phyloP scores from a whole-genome alignment of 2,888 invertebrate genomes.

The Drosophila pseudotalamancana region DNA sequence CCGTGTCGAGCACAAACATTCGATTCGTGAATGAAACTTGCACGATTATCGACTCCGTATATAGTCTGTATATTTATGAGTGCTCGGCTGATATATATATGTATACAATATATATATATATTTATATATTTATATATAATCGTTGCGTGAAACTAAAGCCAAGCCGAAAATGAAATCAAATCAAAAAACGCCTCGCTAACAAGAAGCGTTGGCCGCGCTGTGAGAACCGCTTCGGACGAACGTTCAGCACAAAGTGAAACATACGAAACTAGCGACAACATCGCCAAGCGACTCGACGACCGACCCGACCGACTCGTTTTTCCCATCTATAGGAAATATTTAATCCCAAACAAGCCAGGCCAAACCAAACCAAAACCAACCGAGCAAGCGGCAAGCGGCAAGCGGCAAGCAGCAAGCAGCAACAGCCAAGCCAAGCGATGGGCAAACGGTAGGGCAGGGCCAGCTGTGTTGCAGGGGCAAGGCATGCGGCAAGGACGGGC shows the following conservation, averaged over 20 bases:
- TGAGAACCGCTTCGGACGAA: slow-evolving; percentile 70
- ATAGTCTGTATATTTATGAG: slow-evolving; percentile 13
- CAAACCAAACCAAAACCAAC: slow-evolving; percentile 63
- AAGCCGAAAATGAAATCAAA: slow-evolving; percentile 15
- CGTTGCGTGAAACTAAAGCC: slow-evolving; percentile 1
- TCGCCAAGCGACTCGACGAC: slow-evolving; percentile 67
- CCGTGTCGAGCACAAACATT: slow-evolving; percentile 26
- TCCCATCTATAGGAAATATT: slow-evolving; percentile 81
- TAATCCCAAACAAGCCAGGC: slow-evolving; percentile 78
- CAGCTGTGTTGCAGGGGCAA: slow-evolving; percentile 46
- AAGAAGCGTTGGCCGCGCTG: slow-evolving; percentile 34
- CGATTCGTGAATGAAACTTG: slow-evolving; percentile 23
- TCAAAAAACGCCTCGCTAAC: slow-evolving; percentile 10
- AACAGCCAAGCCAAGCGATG: slow-evolving; percentile 13
- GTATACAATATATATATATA: background rate
- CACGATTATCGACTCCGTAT: slow-evolving; percentile 7
- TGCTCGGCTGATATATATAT: background rate
- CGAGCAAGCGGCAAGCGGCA: slow-evolving; percentile 32
- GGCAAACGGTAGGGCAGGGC: slow-evolving; percentile 7
- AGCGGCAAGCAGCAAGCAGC: background rate
- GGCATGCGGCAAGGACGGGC: slow-evolving; percentile 44
- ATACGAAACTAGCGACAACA: slow-evolving; percentile 75
- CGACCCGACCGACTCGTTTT: slow-evolving; percentile 80
- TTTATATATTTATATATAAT: background rate
- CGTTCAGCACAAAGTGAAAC: slow-evolving; percentile 76